Percentiles rank a stretch among this genome's conserved stretches.
Conservation (phyloP, 2,888 invertebrate genomes). For the Platycnemis pennipes region DNA sequence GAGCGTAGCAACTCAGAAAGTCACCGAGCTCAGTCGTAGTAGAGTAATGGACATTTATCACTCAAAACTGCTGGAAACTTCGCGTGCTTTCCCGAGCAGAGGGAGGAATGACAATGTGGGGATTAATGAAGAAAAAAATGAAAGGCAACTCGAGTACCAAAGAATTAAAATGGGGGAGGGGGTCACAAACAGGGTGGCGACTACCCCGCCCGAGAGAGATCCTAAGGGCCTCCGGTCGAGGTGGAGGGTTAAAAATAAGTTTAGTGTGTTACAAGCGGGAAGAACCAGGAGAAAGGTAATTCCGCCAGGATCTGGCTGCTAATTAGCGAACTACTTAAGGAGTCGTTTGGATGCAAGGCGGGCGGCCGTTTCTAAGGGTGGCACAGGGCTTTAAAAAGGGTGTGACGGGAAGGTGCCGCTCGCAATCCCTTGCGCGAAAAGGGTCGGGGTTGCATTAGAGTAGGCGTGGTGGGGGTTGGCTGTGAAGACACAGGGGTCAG, state of each 20-base stretch:
- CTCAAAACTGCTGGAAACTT: slow-evolving; percentile 60
- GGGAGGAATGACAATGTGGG: background rate
- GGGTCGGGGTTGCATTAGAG: background rate
- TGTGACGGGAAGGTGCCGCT: background rate
- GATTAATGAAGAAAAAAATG: background rate
- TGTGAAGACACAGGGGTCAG: background rate
- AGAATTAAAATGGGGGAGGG: background rate
- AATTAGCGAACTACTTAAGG: slow-evolving; percentile 56
- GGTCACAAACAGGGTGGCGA: background rate
- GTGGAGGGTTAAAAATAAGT: background rate
- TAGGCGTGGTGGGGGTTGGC: background rate
- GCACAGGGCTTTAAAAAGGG: background rate
- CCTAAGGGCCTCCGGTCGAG: background rate
- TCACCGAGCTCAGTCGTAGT: too few species aligned
- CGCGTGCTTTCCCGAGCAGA: slow-evolving; percentile 40
- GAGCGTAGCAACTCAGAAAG: too few species aligned
- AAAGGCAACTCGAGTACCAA: background rate
- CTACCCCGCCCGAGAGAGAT: background rate
- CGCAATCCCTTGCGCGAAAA: background rate
- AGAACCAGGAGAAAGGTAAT: background rate
- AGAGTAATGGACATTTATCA: too few species aligned
- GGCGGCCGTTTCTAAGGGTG: background rate
- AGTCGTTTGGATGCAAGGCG: slow-evolving; percentile 49
- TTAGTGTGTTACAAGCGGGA: background rate
- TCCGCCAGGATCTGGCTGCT: background rate